phyloP scores from a whole-genome alignment of 2,888 invertebrate genomes.

The Nomada flava region DNA sequence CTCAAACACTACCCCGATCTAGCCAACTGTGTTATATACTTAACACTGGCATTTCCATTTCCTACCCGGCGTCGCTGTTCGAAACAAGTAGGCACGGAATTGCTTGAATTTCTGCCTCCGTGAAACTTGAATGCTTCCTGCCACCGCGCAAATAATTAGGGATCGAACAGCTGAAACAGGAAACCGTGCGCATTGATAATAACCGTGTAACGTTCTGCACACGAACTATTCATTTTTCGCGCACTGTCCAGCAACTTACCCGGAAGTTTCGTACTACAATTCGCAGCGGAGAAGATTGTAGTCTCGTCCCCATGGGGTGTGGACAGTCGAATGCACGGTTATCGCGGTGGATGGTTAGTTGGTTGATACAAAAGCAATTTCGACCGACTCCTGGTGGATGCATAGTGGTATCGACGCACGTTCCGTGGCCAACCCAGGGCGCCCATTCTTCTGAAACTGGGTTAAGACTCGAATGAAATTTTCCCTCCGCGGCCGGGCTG shows the following conservation, averaged over 20 bases:
- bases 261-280: neutral
- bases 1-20: neutral
- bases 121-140: neutral
- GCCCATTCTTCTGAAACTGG: conserved; percentile 71
- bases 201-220: neutral
- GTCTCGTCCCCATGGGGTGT: neutral
- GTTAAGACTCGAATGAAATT: conserved; percentile 72
- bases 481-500: conserved; percentile 30
- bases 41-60: neutral
- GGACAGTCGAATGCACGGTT: neutral
- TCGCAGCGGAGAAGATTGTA: no score
- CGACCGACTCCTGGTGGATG: conserved; percentile 28
- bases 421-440: conserved; percentile 28
- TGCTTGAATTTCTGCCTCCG: neutral
- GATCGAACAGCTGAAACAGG: neutral
- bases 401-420: conserved; percentile 43
- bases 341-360: conserved; percentile 14
- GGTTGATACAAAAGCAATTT: conserved; percentile 21
- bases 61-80: neutral
- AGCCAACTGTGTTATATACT: neutral
- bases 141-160: conserved; percentile 18
- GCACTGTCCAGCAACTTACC: neutral
- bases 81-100: neutral
- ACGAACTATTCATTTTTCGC: neutral
- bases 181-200: neutral